phyloP scores from a whole-genome alignment of 30 jellyfish, hydroid and myxozoan genomes.

The Morbakka virulenta region DNA sequence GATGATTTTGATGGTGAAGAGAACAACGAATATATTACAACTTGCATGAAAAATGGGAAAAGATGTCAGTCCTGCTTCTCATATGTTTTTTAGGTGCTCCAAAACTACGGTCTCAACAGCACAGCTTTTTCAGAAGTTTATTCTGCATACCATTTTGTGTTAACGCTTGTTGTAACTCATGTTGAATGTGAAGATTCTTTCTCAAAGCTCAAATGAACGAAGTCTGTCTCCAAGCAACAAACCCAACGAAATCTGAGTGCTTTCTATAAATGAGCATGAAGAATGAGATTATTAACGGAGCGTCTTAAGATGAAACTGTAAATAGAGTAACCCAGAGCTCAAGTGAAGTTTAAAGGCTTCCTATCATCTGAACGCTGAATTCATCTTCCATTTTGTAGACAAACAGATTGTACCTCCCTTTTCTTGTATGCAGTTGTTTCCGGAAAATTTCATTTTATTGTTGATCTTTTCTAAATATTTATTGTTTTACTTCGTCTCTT shows the following conservation, averaged over 20 bases:
- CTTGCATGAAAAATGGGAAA: neutral
- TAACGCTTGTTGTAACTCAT: conserved; percentile 47
- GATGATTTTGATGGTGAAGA: neutral
- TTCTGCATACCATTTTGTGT: conserved; percentile 11
- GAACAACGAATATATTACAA: conserved; percentile 1
- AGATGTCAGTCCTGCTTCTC: conserved; percentile 26
- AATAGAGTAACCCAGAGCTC: conserved; percentile 9
- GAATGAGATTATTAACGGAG: conserved; percentile 4
- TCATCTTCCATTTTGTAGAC: neutral
- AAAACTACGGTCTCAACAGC: conserved; percentile 21
- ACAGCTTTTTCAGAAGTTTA: conserved; percentile 41
- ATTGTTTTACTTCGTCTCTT: too few relatives aligned
- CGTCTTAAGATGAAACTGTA: neutral
- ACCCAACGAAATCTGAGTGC: conserved; percentile 30
- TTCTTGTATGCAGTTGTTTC: too few relatives aligned
- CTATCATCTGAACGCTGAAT: neutral
- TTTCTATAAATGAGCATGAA: conserved; percentile 35
- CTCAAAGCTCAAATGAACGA: conserved; percentile 16
- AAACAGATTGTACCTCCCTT: too few relatives aligned
- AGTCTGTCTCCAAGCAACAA: conserved; percentile 32
- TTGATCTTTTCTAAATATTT: too few relatives aligned
- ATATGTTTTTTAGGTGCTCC: conserved; percentile 37
- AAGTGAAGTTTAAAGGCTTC: conserved; percentile 15
- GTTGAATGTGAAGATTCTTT: conserved; percentile 48
- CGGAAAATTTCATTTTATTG: too few relatives aligned